A percentile compares a stretch with the other conserved stretches of the same genome.
These are phyloP conservation scores for Periophthalmus magnuspinnatus DNA, from an alignment of 2,797 vertebrate genomes.

Conservation along the genomic window DNA sequence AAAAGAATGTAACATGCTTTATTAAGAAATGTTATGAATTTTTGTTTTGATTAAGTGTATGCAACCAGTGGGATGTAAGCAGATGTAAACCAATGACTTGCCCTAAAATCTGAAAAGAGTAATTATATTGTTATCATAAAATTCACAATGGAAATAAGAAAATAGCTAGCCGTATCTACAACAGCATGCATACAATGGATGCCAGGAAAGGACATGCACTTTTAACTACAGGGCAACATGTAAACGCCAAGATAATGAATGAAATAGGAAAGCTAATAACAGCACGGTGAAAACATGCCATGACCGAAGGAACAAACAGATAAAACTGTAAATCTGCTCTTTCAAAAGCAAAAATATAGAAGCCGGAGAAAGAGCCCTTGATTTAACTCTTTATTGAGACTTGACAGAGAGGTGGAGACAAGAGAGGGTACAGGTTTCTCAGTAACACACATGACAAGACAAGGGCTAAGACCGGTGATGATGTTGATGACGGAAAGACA, in stretches of 20 bases:
- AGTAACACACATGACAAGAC: conserved; percentile 38
- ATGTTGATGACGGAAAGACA: conserved; percentile 5
- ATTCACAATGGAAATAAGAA: not conserved
- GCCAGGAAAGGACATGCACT: conserved; percentile 33
- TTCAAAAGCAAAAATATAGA: conserved; percentile 65
- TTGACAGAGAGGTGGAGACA: conserved; percentile 55
- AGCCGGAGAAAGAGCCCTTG: conserved; percentile 67
- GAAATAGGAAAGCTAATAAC: not conserved
- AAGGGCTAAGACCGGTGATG: conserved; percentile 26
- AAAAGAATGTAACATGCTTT: not conserved
- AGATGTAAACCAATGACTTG: not conserved
- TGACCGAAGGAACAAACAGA: conserved; percentile 28
- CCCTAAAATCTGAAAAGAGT: not conserved
- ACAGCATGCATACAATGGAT: conserved; percentile 40
- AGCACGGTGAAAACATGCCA: not conserved
- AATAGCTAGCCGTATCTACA: conserved; percentile 4
- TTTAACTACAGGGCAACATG: conserved; percentile 12
- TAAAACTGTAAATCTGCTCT: conserved; percentile 2
- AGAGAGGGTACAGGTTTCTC: conserved; percentile 55
- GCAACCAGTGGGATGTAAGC: not conserved
- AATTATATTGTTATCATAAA: not conserved
- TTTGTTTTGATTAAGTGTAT: not conserved
- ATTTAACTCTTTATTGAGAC: conserved; percentile 74
- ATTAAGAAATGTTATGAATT: not conserved
- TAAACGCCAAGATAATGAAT: not conserved